Conservation (phyloP, 2,797 vertebrate species). For the Enteromius unitaeniatus region DNA sequence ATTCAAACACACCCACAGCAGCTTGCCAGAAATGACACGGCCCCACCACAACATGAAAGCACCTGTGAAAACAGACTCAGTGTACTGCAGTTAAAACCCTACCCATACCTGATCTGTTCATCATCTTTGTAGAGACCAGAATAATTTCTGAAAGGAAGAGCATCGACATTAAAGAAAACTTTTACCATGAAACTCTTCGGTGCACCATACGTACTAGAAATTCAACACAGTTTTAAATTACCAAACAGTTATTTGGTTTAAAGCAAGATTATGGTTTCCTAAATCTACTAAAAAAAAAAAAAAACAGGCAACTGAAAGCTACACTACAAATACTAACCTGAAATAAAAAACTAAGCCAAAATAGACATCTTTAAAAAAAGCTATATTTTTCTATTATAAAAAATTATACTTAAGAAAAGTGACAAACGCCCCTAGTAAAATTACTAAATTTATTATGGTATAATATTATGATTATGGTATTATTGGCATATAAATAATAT, state of each 20-base stretch:
- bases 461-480: too few species aligned
- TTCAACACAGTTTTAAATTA: background rate
- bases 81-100: conserved; percentile 42
- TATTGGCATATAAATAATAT: background rate
- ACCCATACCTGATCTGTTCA: conserved; percentile 72
- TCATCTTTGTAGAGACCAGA: conserved; percentile 75
- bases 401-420: background rate
- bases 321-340: background rate
- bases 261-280: background rate
- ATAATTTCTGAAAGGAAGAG: conserved; percentile 73
- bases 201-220: too few species aligned
- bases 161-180: conserved; percentile 43
- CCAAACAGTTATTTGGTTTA: too few species aligned
- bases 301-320: background rate
- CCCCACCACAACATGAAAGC: conserved; percentile 33
- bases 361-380: background rate
- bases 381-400: too few species aligned
- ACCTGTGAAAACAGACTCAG: conserved; percentile 35
- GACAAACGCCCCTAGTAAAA: background rate
- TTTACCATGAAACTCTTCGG: background rate
- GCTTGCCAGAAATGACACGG: conserved; percentile 1
- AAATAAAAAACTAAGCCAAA: background rate
- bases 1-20: background rate
- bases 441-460: background rate
- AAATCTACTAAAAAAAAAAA: background rate